Conservation (phyloP, 2,888 invertebrate species). For the Drosophila nigricruria region DNA sequence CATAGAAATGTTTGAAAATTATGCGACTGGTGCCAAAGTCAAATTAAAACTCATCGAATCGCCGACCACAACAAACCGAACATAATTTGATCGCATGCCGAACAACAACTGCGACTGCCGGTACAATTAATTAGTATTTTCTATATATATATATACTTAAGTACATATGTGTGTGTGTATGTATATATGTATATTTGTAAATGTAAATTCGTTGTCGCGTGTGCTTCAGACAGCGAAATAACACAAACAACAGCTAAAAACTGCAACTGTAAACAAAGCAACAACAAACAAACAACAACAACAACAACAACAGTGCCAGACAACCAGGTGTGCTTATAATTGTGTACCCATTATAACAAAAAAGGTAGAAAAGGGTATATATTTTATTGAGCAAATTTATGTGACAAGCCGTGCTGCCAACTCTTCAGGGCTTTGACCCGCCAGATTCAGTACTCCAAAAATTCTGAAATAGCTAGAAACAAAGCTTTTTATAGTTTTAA, state of each 20-base stretch:
- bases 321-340: constrained; percentile 45
- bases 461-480: no score
- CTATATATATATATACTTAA: not conserved
- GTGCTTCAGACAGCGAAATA: constrained; percentile 14
- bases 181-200: not conserved
- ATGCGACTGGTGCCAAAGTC: constrained; percentile 22
- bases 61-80: constrained; percentile 43
- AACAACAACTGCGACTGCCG: constrained; percentile 33
- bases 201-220: constrained; percentile 15
- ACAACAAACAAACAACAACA: constrained; percentile 27
- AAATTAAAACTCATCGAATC: constrained; percentile 31
- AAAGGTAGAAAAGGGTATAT: not conserved
- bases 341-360: constrained; percentile 2
- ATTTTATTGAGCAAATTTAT: not conserved
- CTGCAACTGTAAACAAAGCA: constrained; percentile 31
- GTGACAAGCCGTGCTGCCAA: no score
- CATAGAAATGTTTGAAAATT: constrained; percentile 20
- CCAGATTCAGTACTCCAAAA: no score
- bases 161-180: not conserved
- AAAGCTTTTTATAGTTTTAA: no score
- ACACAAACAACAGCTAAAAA: constrained; percentile 33
- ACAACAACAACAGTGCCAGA: constrained; percentile 29
- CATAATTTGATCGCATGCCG: constrained; percentile 45
- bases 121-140: constrained; percentile 24
- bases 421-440: no score